These are phyloP conservation scores for Spilarctia lutea DNA, from an alignment of 2,888 invertebrate genomes.

Conservation along the genomic window DNA sequence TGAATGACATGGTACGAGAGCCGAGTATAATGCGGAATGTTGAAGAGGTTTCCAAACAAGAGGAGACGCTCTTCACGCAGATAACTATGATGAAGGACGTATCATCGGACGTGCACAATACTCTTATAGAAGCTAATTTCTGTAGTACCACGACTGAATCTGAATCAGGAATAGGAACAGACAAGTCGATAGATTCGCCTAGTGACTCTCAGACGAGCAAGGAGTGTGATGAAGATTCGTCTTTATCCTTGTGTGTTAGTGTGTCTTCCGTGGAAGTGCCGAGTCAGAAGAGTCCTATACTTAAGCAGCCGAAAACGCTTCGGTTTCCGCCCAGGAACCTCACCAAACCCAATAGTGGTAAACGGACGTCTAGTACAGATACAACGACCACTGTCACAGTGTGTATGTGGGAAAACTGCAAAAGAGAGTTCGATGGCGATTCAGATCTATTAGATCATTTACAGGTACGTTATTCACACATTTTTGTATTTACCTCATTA, in stretches of 20 bases:
- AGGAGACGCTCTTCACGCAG: conserved; percentile 81
- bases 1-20: conserved; percentile 49
- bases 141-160: conserved; percentile 78
- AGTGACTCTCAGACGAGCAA: conserved; percentile 82
- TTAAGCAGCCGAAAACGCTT: conserved; percentile 93
- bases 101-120: conserved; percentile 78
- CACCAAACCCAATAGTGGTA: conserved; percentile 68
- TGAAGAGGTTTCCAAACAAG: conserved; percentile 75
- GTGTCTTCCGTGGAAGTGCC: conserved; percentile 75
- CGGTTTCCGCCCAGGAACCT: conserved; percentile 90
- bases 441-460: conserved; percentile 94
- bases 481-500: neutral
- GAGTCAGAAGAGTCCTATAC: conserved; percentile 90
- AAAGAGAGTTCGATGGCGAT: conserved; percentile 91
- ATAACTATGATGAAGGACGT: conserved; percentile 82
- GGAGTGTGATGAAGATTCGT: conserved; percentile 83
- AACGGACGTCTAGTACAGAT: conserved; percentile 75
- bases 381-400: conserved; percentile 84
- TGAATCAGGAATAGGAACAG: conserved; percentile 82
- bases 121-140: conserved; percentile 81
- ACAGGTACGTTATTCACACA: conserved; percentile 86
- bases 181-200: conserved; percentile 82
- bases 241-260: conserved; percentile 78
- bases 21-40: conserved; percentile 66
- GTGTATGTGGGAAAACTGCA: conserved; percentile 95